These are phyloP conservation scores for Prinia subflava DNA, from an alignment of 2,113 vertebrate species.

Conservation along the genomic window DNA sequence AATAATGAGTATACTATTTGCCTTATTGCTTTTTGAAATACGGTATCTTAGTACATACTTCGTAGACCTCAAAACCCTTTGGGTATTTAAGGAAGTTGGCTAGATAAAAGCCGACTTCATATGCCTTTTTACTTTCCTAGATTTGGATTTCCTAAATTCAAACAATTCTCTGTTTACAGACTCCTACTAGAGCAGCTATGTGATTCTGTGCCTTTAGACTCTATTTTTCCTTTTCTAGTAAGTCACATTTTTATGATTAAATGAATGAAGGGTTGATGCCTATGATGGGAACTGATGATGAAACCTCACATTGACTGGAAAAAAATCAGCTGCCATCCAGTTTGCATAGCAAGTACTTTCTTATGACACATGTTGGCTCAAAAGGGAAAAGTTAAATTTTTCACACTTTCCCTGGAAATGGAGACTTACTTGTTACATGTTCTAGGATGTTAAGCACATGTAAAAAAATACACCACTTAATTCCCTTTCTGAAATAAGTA, in stretches of 20 bases:
- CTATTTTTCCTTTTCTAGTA: slow-evolving; percentile 69
- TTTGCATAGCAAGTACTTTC: slow-evolving; percentile 41
- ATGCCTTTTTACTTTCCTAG: slow-evolving; percentile 78
- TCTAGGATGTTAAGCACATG: slow-evolving; percentile 31
- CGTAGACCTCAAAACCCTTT: slow-evolving; percentile 73
- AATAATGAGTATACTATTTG: slow-evolving; percentile 78
- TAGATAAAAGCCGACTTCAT: slow-evolving; percentile 68
- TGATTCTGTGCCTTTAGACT: slow-evolving; percentile 82
- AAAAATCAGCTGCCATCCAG: slow-evolving; percentile 30
- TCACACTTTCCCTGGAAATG: background rate
- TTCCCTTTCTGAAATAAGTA: slow-evolving; percentile 1
- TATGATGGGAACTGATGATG: slow-evolving; percentile 19
- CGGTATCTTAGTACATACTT: slow-evolving; percentile 73
- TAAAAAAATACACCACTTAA: slow-evolving; percentile 7
- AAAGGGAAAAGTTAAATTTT: background rate
- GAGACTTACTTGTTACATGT: slow-evolving; percentile 46
- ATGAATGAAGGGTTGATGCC: slow-evolving; percentile 64
- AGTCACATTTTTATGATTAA: slow-evolving; percentile 66
- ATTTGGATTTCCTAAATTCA: slow-evolving; percentile 75
- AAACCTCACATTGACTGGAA: slow-evolving; percentile 34
- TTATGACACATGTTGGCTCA: background rate
- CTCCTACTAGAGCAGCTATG: slow-evolving; percentile 79
- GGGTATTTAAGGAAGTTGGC: slow-evolving; percentile 73
- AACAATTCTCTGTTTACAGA: slow-evolving; percentile 79
- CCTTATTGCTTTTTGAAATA: slow-evolving; percentile 82